Percentiles rank a stretch among this genome's conserved stretches.
phyloP scores from a whole-genome alignment of 1,140 invertebrate species.

The Drosophila kanapiae region DNA sequence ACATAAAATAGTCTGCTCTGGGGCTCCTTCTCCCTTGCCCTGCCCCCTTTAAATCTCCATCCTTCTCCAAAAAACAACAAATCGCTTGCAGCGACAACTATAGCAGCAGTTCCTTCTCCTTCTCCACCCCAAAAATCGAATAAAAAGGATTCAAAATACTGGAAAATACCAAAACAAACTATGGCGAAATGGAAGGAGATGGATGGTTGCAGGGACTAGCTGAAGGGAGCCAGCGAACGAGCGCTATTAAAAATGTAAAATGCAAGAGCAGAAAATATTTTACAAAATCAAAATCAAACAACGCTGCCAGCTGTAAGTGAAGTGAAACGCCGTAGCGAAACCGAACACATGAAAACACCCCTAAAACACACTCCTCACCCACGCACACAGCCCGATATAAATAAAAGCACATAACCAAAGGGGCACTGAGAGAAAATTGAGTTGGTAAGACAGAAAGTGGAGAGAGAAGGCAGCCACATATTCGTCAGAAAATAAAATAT shows the following conservation, averaged over 20 bases:
- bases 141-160: conserved; percentile 16
- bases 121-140: conserved; percentile 12
- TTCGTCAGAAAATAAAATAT: too few species aligned
- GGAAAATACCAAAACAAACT: conserved; percentile 46
- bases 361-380: conserved; percentile 2
- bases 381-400: conserved; percentile 3
- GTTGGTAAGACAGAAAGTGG: background rate
- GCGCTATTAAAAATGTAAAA: conserved; percentile 66
- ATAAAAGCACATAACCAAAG: background rate
- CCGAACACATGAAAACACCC: conserved; percentile 43
- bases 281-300: conserved; percentile 83
- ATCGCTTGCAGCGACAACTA: conserved; percentile 77
- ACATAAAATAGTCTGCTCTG: conserved; percentile 69
- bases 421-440: background rate
- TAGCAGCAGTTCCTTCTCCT: conserved; percentile 4
- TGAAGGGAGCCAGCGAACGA: conserved; percentile 4
- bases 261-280: conserved; percentile 78
- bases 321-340: conserved; percentile 68
- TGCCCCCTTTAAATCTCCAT: background rate
- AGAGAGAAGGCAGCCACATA: too few species aligned
- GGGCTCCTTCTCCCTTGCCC: background rate
- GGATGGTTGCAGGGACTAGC: background rate
- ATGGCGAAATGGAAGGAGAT: conserved; percentile 6
- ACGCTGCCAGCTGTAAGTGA: conserved; percentile 74
- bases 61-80: conserved; percentile 52